Conservation (phyloP, 1,140 invertebrate genomes). For the Drosophila pandora region DNA sequence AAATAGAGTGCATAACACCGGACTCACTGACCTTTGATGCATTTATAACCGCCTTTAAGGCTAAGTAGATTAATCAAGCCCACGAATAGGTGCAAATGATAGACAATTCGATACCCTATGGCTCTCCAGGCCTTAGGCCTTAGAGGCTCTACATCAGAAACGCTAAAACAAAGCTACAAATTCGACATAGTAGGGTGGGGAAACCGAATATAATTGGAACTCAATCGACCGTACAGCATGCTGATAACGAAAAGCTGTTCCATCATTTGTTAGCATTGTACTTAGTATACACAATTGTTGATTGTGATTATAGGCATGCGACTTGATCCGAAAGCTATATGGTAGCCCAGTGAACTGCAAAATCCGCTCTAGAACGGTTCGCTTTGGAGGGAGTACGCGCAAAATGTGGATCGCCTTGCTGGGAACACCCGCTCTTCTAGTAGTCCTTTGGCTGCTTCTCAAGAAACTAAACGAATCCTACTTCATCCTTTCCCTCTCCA, state of each 20-base stretch:
- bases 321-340: conserved; percentile 9
- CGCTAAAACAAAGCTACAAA: not conserved
- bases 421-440: conserved; percentile 14
- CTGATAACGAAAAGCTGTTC: conserved; percentile 34
- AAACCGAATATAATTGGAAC: not conserved
- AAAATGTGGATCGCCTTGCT: conserved; percentile 38
- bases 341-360: conserved; percentile 17
- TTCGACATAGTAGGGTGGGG: not conserved
- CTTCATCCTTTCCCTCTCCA: conserved; percentile 46
- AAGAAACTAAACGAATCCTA: conserved; percentile 53
- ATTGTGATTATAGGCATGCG: conserved; percentile 36
- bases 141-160: too few relatives aligned
- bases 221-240: conserved; percentile 9
- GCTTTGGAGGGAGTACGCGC: not conserved
- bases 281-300: conserved; percentile 24
- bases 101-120: not conserved
- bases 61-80: not conserved
- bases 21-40: conserved; percentile 7
- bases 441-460: conserved; percentile 35
- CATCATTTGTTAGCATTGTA: conserved; percentile 2
- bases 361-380: conserved; percentile 17
- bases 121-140: too few relatives aligned
- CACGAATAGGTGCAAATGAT: not conserved
- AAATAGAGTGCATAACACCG: not conserved
- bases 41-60: conserved; percentile 3